Percentiles rank a stretch among this genome's conserved stretches.
Evolutionary conservation across 2,113 vertebrate species (phyloP).

Genomic region (Thryonomys swinderianus): DNA sequence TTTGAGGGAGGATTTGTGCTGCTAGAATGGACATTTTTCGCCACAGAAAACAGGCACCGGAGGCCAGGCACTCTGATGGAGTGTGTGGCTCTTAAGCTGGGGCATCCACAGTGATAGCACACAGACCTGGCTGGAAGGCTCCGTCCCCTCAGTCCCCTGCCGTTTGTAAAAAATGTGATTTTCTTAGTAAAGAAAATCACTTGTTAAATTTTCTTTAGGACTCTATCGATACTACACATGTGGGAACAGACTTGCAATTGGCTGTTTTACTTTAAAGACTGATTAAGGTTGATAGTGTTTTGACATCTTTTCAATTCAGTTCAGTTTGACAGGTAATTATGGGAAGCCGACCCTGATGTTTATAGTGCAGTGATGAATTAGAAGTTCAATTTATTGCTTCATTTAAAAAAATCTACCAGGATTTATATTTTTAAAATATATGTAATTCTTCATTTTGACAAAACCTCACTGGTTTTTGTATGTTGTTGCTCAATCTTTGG

Average conservation of each 20-base stretch:
- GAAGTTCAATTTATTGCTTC: slow-evolving; percentile 49
- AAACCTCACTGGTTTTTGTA: slow-evolving; percentile 6
- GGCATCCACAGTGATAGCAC: neutral
- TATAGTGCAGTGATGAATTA: slow-evolving; percentile 47
- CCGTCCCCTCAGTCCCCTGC: neutral
- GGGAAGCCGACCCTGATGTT: neutral
- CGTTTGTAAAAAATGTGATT: neutral
- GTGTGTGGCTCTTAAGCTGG: neutral
- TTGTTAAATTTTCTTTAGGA: slow-evolving; percentile 9
- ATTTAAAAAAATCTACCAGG: neutral
- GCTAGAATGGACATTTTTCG: neutral
- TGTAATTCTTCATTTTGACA: slow-evolving; percentile 46
- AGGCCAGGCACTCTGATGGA: neutral
- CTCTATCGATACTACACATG: neutral
- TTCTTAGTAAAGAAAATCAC: slow-evolving; percentile 5
- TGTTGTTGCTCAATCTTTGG: neutral
- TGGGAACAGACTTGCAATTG: neutral
- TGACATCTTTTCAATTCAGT: slow-evolving; percentile 63
- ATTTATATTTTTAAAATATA: slow-evolving; percentile 31
- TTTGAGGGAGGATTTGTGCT: neutral
- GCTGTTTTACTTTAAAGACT: slow-evolving; percentile 23
- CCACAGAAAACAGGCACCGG: neutral
- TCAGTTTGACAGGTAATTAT: slow-evolving; percentile 56
- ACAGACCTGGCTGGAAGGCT: neutral
- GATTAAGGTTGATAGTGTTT: slow-evolving; percentile 20